Evolutionary conservation across 23 tunicate genomes (phyloP).

Genomic region (Ascidia mentula): DNA sequence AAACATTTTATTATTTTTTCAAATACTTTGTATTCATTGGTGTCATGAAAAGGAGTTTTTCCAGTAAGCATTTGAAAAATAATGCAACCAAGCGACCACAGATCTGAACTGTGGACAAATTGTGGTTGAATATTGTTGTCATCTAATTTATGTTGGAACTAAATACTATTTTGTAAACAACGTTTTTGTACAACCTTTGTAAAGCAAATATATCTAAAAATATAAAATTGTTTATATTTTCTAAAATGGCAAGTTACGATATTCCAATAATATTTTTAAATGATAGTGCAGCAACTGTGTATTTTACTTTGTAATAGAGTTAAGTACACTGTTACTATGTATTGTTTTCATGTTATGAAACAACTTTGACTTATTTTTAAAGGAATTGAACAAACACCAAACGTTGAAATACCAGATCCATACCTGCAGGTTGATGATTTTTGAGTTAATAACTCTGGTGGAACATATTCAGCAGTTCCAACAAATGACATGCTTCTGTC

Average conservation of each 20-base stretch:
- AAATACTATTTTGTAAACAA: no score
- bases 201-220: no score
- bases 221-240: no score
- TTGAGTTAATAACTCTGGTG: slow-evolving; percentile 37
- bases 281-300: no score
- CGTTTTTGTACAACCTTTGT: no score
- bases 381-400: neutral
- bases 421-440: slow-evolving; percentile 33
- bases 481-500: slow-evolving; percentile 35
- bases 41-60: slow-evolving; percentile 42
- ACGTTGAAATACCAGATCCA: neutral
- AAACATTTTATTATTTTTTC: slow-evolving; percentile 30
- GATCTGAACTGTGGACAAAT: slow-evolving; percentile 38
- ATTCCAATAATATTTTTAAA: no score
- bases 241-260: no score
- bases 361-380: no score
- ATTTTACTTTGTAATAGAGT: no score
- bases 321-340: no score
- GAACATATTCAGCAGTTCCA: slow-evolving; percentile 59
- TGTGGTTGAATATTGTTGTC: neutral
- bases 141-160: no score
- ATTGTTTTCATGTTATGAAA: no score
- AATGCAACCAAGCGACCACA: slow-evolving; percentile 68
- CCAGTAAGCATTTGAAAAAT: slow-evolving; percentile 61
- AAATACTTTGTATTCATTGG: slow-evolving; percentile 25